Evolutionary conservation across 2,113 vertebrate genomes (phyloP).

Genomic region (Microcebus jonahi): DNA sequence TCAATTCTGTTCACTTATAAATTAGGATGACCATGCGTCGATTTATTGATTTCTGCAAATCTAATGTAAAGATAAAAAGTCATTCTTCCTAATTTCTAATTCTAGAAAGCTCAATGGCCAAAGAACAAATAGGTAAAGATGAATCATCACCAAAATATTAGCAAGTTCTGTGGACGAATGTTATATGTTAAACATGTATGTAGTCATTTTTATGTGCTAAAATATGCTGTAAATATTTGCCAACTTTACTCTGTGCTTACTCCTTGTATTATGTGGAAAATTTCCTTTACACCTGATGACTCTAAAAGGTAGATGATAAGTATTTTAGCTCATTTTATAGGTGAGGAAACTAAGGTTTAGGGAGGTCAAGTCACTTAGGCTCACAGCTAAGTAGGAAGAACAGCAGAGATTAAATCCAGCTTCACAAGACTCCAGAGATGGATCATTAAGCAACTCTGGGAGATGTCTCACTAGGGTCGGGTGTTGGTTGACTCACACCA

Average conservation of each 20-base stretch:
- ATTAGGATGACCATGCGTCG: not conserved
- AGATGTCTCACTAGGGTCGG: not conserved
- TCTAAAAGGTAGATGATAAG: not conserved
- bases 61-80: not conserved
- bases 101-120: not conserved
- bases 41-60: not conserved
- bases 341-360: not conserved
- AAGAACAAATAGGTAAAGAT: not conserved
- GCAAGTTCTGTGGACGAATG: not conserved
- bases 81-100: constrained; percentile 21
- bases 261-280: not conserved
- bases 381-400: not conserved
- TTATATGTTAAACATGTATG: not conserved
- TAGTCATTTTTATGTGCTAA: not conserved
- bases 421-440: not conserved
- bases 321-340: not conserved
- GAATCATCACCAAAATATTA: not conserved
- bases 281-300: not conserved
- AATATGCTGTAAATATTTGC: not conserved
- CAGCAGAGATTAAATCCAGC: not conserved
- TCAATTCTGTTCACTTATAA: constrained; percentile 40
- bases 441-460: not conserved
- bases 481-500: not conserved
- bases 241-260: not conserved
- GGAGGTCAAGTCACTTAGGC: not conserved